Evolutionary conservation across 2,797 vertebrate species (phyloP), one percentile per base, ranked within the genome.

Genomic region (Pagetopsis macropterus): DNA sequence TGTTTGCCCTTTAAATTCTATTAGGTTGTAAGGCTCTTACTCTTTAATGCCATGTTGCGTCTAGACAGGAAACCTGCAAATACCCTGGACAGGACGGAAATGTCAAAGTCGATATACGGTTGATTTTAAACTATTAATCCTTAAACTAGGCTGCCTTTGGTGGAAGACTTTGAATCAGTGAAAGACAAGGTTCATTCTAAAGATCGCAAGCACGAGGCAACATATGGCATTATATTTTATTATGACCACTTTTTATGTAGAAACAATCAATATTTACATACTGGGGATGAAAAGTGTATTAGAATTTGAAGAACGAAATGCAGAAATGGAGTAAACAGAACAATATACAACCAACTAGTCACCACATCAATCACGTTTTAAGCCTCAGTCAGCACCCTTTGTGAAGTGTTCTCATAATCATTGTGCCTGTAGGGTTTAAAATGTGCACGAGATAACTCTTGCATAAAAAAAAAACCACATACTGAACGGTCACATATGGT

Each of bases 221-320:
- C 82, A 72, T 79, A 75, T 75, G 79, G 75, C 81, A 84, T 86
- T 91, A 67, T 44, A 67, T 88, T 64, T 92, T 88, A 91, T 87
- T 92, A 78, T 86, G 79, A 89, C 72, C 87, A 85, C 72, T 85
- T 88, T 77, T 84, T 81, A 91, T 90, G 78, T 94, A 91, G 84
- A 91, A 93, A 91, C 90, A 77, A 89, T 91, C 73, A 88, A 77
- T 92, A 93, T 93, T 87, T 92, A 92, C 89, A 93, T 75, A 89
- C 44, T 62, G 75, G 76, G 75, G 70, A 78, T 75, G 46, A 84
- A 89, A 37, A 80, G 48, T 68, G 79, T 74, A 79, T 33, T 16
- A 87, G 68, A 83, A 61, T 75, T 67, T 62, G 49, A 68, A 31
- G 40, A 82, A 85, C 58, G 83, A 87, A 89, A 88, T 31, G 43